phyloP scores from a whole-genome alignment of 2,888 invertebrate genomes.

The Heliconius hortense region DNA sequence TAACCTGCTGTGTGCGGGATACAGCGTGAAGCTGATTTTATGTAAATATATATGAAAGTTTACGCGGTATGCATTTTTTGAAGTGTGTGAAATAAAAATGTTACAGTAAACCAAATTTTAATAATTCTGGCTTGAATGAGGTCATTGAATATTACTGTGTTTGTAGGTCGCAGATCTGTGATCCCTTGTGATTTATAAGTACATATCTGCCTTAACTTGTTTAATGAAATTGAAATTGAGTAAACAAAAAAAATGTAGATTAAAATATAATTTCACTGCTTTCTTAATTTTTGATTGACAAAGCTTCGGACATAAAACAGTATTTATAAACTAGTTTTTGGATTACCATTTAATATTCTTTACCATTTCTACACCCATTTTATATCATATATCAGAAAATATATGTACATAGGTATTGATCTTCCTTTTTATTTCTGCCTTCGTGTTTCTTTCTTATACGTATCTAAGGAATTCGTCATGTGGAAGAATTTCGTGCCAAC shows the following conservation, averaged over 20 bases:
- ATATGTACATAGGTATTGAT: not conserved
- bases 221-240: not conserved
- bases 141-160: slow-evolving; percentile 8
- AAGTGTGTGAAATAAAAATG: slow-evolving; percentile 4
- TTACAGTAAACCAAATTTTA: slow-evolving; percentile 14
- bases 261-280: not conserved
- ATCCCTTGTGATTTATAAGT: not conserved
- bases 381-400: not conserved
- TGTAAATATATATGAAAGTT: no score
- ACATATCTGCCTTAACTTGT: not conserved
- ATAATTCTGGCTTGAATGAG: slow-evolving; percentile 2
- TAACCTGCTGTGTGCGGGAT: no score
- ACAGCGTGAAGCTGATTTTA: no score
- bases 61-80: not conserved
- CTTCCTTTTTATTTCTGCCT: not conserved
- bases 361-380: no score
- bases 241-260: not conserved
- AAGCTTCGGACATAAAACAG: not conserved
- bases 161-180: not conserved
- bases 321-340: not conserved
- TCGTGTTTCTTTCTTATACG: not conserved
- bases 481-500: not conserved
- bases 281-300: not conserved
- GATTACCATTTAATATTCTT: not conserved
- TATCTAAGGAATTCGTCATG: not conserved